Base-by-base conservation (phyloP, 2,797 vertebrate genomes). In the Tokudaia tokunoshimensis region DNA sequence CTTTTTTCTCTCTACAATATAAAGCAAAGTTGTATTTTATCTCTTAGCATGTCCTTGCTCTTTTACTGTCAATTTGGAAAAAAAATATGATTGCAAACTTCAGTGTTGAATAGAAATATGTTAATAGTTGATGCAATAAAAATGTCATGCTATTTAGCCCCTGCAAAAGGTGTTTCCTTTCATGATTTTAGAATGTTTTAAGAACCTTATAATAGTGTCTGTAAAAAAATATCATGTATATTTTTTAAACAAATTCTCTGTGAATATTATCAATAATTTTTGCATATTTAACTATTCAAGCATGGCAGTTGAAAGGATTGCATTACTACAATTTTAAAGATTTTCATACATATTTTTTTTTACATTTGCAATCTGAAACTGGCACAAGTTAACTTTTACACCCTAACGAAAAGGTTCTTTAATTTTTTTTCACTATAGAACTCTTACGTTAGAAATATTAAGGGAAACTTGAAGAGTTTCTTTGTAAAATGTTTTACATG, bases 1-100 rank as follows among this genome's bases (percentile, higher is more conserved):
- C n/a, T 95, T 95, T 7, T 94, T 93, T 96, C 89, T 96, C 81
- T 41, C 72, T 37, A n/a, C 92, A 97, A 95, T 22, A 31, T 72
- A 87, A 0, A 94, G 44, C 94, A 97, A 94, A 41, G 26, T 65
- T 92, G 6, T 14, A 72, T 96, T 96, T 97, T 61, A 81, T 72
- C 29, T 97, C 34, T 97, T 78, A 78, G 44, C 17, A 65, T 22
- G 2, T 1, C n/a, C 94, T 94, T 90, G 93, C 47, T 96, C 95
- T 75, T 47, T 90, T 94, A 83, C 47, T 6, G 55, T 97, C 70
- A 22, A 0, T 95, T 92, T 87, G 6, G 50, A 52, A 79, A 91
- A 97, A 88, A 6, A 1, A 52, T 65, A 79, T 26, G 75, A 22
- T 55, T 70, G 19, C 65, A 22, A 87, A 97, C 86, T 1, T 0